phyloP scores from a whole-genome alignment of 2,888 invertebrate species.

The Epistrophe eligans region DNA sequence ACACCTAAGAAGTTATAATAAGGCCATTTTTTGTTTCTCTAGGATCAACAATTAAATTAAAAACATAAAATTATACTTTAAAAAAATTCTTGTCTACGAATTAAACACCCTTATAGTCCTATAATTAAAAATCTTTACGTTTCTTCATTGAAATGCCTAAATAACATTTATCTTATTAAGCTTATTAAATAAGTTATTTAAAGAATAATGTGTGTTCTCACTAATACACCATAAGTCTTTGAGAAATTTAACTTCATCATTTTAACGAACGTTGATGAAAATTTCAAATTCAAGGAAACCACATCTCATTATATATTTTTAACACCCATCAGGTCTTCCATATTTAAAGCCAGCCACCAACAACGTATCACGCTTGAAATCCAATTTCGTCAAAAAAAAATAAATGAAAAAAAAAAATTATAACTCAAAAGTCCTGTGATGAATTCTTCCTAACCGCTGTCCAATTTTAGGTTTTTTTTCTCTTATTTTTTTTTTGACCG shows the following conservation, averaged over 20 bases:
- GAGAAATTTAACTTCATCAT: not conserved
- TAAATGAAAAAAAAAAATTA: not conserved
- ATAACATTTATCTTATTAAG: constrained; percentile 1
- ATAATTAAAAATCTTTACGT: not conserved
- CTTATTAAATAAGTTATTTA: not conserved
- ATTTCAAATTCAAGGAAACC: not conserved
- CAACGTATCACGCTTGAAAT: constrained; percentile 1
- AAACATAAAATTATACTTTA: not conserved
- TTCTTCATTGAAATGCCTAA: not conserved
- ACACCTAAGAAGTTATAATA: no score
- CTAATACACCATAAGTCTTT: not conserved
- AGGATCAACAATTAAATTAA: no score
- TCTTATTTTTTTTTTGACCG: constrained; percentile 8
- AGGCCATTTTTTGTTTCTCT: no score
- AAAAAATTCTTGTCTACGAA: not conserved
- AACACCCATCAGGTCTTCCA: constrained; percentile 8
- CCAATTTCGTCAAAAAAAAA: constrained; percentile 20
- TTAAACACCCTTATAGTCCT: not conserved
- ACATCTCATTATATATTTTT: constrained; percentile 36
- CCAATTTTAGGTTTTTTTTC: constrained; percentile 25
- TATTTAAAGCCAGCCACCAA: not conserved
- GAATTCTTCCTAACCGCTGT: constrained; percentile 34
- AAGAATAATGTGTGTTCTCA: not conserved
- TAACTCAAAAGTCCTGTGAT: constrained; percentile 17
- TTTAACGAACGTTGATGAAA: not conserved